Evolutionary conservation across 2,113 vertebrate genomes (phyloP).

Genomic region (Oryzias melastigma): DNA sequence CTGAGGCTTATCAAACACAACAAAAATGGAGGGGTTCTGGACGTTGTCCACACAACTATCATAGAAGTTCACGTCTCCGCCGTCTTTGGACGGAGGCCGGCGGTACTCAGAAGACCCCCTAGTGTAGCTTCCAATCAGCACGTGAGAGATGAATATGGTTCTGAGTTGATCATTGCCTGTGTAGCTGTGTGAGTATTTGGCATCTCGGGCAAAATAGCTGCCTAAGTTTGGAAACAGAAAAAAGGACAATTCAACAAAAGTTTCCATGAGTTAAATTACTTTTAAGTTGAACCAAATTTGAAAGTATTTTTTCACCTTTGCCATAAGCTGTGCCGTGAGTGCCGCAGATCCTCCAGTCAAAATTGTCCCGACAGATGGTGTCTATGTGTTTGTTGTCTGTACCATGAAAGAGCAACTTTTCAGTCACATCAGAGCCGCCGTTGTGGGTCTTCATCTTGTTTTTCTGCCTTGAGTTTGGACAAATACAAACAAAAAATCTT

Average conservation of each 20-base stretch:
- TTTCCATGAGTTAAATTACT: not conserved
- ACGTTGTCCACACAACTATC: conserved; percentile 88
- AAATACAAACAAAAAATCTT: not conserved
- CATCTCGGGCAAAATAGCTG: conserved; percentile 91
- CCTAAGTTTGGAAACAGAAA: conserved; percentile 71
- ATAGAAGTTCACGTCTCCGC: conserved; percentile 68
- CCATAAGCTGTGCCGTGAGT: conserved; percentile 75
- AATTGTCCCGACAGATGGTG: conserved; percentile 79
- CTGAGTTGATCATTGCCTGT: conserved; percentile 8
- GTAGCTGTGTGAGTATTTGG: conserved; percentile 84
- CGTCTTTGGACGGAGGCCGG: conserved; percentile 81
- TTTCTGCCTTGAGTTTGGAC: conserved; percentile 75
- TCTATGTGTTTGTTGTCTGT: conserved; percentile 51
- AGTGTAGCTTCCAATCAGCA: conserved; percentile 85
- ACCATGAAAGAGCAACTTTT: conserved; percentile 79
- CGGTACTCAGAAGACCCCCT: conserved; percentile 71
- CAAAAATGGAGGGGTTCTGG: conserved; percentile 84
- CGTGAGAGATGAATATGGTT: conserved; percentile 86
- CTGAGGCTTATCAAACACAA: conserved; percentile 91
- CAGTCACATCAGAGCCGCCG: conserved; percentile 35
- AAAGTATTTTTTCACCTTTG: conserved; percentile 67
- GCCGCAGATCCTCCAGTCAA: conserved; percentile 82
- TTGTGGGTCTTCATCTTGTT: conserved; percentile 79
- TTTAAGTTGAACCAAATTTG: not conserved
- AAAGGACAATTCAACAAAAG: not conserved